phyloP scores from a whole-genome alignment of 2,888 invertebrate species.

The Brassicogethes aeneus region DNA sequence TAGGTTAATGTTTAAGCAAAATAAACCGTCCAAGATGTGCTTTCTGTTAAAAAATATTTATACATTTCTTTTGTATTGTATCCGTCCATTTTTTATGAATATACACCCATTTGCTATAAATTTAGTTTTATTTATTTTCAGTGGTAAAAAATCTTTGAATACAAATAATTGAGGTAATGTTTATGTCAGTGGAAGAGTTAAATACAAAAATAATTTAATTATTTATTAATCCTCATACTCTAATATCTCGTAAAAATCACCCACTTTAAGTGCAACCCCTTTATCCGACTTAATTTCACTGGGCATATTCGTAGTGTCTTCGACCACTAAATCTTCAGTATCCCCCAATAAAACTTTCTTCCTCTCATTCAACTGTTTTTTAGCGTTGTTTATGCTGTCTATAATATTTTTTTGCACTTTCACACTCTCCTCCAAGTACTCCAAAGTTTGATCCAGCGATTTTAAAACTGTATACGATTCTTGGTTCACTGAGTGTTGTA shows the following conservation, averaged over 20 bases:
- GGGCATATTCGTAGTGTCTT: slow-evolving; percentile 17
- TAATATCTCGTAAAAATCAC: slow-evolving; percentile 30
- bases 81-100: slow-evolving; percentile 14
- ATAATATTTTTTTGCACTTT: slow-evolving; percentile 17
- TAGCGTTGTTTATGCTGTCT: slow-evolving; percentile 18
- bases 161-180: too few species aligned
- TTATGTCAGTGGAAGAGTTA: too few species aligned
- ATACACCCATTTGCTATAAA: too few species aligned
- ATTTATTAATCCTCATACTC: slow-evolving; percentile 25
- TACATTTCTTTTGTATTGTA: slow-evolving; percentile 6
- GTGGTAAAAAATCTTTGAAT: too few species aligned
- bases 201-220: slow-evolving; percentile 6
- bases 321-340: slow-evolving; percentile 7
- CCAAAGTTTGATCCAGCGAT: slow-evolving; percentile 23
- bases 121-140: too few species aligned
- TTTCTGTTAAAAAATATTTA: slow-evolving; percentile 4
- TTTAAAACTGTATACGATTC: slow-evolving; percentile 22
- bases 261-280: slow-evolving; percentile 29
- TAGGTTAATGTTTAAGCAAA: too few species aligned
- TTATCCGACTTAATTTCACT: slow-evolving; percentile 27
- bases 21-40: slow-evolving; percentile 11
- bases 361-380: slow-evolving; percentile 25
- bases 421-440: slow-evolving; percentile 18
- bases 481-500: slow-evolving; percentile 22
- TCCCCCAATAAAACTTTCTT: slow-evolving; percentile 21